These are phyloP conservation scores for Tetragonisca angustula DNA, from an alignment of 2,888 invertebrate genomes.

Conservation along the genomic window DNA sequence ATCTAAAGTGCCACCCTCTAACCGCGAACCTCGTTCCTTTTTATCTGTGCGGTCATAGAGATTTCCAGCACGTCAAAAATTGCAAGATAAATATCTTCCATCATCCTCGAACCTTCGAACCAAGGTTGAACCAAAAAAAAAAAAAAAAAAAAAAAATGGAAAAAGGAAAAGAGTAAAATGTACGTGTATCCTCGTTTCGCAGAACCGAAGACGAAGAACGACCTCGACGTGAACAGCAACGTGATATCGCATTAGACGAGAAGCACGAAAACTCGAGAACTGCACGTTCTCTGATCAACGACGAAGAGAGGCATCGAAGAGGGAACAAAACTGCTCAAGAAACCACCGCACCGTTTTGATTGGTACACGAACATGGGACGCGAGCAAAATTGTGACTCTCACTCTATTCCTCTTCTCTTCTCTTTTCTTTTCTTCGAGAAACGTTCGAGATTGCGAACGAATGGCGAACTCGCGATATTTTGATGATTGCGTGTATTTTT, in stretches of 20 bases:
- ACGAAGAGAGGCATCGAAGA: not conserved
- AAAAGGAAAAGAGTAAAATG: no score
- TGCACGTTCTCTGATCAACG: not conserved
- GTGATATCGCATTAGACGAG: conserved; percentile 5
- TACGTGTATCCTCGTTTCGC: conserved; percentile 13
- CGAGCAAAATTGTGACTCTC: not conserved
- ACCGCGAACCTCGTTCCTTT: not conserved
- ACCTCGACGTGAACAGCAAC: conserved; percentile 24
- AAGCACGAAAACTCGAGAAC: not conserved
- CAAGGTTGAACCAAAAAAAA: not conserved
- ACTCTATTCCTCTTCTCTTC: not conserved
- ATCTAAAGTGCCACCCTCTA: not conserved
- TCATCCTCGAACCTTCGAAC: not conserved
- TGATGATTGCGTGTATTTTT: no score
- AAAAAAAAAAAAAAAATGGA: not conserved
- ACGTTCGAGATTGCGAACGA: no score
- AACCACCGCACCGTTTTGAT: not conserved
- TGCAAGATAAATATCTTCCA: not conserved
- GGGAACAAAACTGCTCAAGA: not conserved
- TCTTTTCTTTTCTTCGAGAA: no score
- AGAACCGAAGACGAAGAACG: not conserved
- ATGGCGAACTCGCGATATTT: no score
- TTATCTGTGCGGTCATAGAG: not conserved
- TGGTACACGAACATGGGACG: not conserved
- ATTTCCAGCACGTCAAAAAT: not conserved